Conservation (phyloP, 1,140 invertebrate species). For the Melanaphis sacchari region DNA sequence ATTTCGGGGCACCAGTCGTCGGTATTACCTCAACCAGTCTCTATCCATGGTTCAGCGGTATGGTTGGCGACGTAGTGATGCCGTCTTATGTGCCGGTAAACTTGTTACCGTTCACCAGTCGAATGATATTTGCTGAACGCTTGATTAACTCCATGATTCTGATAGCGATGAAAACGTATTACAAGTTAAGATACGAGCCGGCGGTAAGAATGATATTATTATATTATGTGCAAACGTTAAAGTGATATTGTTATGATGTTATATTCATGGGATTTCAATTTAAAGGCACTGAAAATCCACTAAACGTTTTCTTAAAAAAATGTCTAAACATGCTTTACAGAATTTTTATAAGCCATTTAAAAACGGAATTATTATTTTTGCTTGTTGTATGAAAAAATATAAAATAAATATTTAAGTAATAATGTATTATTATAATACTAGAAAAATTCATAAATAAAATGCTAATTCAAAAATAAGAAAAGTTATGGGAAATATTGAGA, state of each 20-base stretch:
- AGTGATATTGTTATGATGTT: not conserved
- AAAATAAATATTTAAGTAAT: not conserved
- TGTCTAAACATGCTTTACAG: not conserved
- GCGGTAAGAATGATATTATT: slow-evolving; percentile 19
- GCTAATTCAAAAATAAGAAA: not conserved
- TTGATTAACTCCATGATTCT: slow-evolving; percentile 51
- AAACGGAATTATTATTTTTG: not conserved
- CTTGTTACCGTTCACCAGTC: slow-evolving; percentile 33
- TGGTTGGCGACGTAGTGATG: slow-evolving; percentile 59
- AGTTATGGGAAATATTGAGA: no score
- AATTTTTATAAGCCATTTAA: not conserved
- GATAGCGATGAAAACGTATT: not conserved
- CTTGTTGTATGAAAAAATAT: not conserved
- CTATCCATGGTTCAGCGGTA: slow-evolving; percentile 67
- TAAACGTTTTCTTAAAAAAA: not conserved
- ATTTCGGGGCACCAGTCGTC: slow-evolving; percentile 66
- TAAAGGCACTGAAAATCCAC: not conserved
- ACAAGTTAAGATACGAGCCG: slow-evolving; percentile 15
- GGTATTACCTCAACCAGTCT: slow-evolving; percentile 65
- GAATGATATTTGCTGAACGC: slow-evolving; percentile 58
- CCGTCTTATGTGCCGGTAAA: slow-evolving; percentile 59
- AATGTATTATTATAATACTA: not conserved
- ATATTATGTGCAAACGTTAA: not conserved
- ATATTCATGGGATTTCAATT: not conserved
- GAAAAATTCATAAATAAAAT: not conserved